phyloP scores from a whole-genome alignment of 1,140 invertebrate genomes.

The Drosophila chauvacae region DNA sequence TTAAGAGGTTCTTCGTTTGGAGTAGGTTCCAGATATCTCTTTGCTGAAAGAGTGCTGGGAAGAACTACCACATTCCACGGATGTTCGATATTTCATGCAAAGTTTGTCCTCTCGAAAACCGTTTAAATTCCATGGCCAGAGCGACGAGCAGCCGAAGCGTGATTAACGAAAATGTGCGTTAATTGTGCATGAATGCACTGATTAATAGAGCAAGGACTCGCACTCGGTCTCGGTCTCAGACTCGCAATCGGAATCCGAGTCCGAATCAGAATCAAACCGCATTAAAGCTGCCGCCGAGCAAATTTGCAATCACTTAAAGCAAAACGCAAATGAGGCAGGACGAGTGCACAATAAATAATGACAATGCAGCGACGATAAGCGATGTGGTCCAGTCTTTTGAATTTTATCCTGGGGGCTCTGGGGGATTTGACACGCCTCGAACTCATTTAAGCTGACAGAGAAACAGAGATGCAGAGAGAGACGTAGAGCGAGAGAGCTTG shows the following conservation, averaged over 20 bases:
- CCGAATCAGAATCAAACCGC: constrained; percentile 8
- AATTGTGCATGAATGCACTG: constrained; percentile 70
- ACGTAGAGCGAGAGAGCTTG: constrained; percentile 20
- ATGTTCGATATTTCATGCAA: constrained; percentile 12
- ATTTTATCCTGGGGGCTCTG: constrained; percentile 3
- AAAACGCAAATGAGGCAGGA: constrained; percentile 35
- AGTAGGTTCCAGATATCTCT: not conserved
- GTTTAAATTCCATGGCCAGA: constrained; percentile 24
- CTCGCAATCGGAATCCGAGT: not conserved
- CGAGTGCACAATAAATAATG: constrained; percentile 65
- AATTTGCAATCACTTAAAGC: constrained; percentile 54
- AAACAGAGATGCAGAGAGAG: constrained; percentile 19
- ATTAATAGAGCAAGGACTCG: constrained; percentile 60
- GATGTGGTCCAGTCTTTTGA: constrained; percentile 12
- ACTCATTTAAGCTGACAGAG: constrained; percentile 54
- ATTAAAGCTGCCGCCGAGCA: constrained; percentile 46
- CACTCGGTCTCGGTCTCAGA: not conserved
- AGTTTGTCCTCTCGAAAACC: constrained; percentile 24
- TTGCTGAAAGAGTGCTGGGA: not conserved
- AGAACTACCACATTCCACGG: not conserved
- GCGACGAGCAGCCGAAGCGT: constrained; percentile 55
- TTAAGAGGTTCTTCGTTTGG: not conserved
- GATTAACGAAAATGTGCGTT: constrained; percentile 75
- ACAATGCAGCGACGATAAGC: constrained; percentile 51
- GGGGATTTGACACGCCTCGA: constrained; percentile 39